These are phyloP conservation scores for Micropterix aruncella DNA, from an alignment of 2,888 invertebrate species.

Conservation along the genomic window DNA sequence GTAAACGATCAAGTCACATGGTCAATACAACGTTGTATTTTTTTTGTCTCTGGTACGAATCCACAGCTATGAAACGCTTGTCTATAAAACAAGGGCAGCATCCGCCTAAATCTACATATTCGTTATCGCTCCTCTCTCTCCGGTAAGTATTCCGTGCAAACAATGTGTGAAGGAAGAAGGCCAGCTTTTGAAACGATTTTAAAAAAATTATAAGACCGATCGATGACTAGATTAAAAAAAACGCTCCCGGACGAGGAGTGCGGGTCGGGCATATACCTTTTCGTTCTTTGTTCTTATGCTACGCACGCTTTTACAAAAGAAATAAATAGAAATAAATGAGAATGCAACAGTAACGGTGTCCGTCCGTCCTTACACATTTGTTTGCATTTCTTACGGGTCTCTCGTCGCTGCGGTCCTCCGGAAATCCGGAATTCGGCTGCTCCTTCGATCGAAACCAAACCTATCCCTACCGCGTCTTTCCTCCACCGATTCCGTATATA, in stretches of 20 bases:
- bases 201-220: not conserved
- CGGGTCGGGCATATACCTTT: not conserved
- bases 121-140: not conserved
- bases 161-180: constrained; percentile 75
- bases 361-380: constrained; percentile 44
- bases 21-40: too few relatives aligned
- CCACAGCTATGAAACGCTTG: too few relatives aligned
- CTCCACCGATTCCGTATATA: too few relatives aligned
- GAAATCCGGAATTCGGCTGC: too few relatives aligned
- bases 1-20: too few relatives aligned
- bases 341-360: constrained; percentile 20
- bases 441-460: too few relatives aligned
- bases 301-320: too few relatives aligned
- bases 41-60: too few relatives aligned
- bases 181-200: constrained; percentile 34
- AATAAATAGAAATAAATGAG: not conserved
- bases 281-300: constrained; percentile 3
- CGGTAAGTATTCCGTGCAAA: constrained; percentile 52
- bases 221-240: not conserved
- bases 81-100: too few relatives aligned
- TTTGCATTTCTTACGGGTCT: constrained; percentile 28
- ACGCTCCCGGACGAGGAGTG: not conserved
- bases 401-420: too few relatives aligned
- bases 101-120: not conserved
- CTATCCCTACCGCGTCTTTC: too few relatives aligned